phyloP scores from a whole-genome alignment of 2,888 invertebrate species.

The Callosobruchus maculatus region DNA sequence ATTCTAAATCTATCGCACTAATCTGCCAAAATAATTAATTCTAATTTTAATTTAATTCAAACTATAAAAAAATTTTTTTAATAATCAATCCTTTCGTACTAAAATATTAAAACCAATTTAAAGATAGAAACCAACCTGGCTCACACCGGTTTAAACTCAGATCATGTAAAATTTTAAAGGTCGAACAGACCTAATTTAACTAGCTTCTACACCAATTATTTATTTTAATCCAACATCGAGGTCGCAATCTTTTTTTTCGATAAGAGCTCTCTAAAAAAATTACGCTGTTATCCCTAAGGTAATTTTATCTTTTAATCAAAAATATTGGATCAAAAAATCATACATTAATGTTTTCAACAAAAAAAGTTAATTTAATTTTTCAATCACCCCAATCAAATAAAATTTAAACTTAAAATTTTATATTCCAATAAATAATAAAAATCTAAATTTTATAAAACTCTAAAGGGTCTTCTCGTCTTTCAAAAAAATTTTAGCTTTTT shows the following conservation, averaged over 20 bases:
- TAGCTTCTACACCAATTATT: constrained; percentile 64
- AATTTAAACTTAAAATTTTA: constrained; percentile 31
- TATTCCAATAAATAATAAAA: constrained; percentile 38
- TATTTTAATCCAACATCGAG: constrained; percentile 86
- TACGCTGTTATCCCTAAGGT: constrained; percentile 84
- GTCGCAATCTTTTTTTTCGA: constrained; percentile 74
- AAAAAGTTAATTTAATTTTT: constrained; percentile 60
- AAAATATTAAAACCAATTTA: constrained; percentile 56
- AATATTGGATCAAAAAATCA: constrained; percentile 57
- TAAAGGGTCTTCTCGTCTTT: constrained; percentile 79
- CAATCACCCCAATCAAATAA: constrained; percentile 65
- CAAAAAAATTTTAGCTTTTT: constrained; percentile 65
- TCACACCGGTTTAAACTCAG: constrained; percentile 81
- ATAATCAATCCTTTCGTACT: constrained; percentile 78
- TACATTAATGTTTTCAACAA: constrained; percentile 42
- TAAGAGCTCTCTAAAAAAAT: constrained; percentile 73
- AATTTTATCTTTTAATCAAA: constrained; percentile 67
- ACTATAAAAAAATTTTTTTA: constrained; percentile 53
- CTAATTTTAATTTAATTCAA: constrained; percentile 37
- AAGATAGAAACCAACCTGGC: constrained; percentile 86
- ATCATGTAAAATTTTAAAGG: constrained; percentile 73
- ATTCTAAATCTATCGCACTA: constrained; percentile 70
- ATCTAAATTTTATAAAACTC: constrained; percentile 57
- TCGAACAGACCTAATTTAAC: constrained; percentile 72
- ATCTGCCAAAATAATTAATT: constrained; percentile 66